Evolutionary conservation across 2,888 invertebrate genomes (phyloP).

Genomic region (Lysandra bellargus): DNA sequence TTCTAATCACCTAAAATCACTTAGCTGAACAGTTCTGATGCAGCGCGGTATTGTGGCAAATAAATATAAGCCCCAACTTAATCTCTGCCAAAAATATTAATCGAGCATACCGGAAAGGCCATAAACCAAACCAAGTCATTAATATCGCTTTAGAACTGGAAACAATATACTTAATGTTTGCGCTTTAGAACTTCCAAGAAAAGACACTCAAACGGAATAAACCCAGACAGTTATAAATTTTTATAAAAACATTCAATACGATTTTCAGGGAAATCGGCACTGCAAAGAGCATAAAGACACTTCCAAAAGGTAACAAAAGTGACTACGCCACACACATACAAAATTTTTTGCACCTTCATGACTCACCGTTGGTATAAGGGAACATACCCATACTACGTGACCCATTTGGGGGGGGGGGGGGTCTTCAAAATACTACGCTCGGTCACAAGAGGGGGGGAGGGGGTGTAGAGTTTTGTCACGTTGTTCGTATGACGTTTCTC

Average conservation of each 20-base stretch:
- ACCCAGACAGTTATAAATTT: background rate
- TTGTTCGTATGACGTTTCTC: too few species aligned
- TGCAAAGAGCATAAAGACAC: conserved; percentile 1
- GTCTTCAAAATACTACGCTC: too few species aligned
- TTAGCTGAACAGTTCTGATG: background rate
- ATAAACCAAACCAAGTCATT: background rate
- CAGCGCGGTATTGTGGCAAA: background rate
- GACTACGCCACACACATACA: conserved; percentile 17
- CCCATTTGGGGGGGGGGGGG: too few species aligned
- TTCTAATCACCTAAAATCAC: too few species aligned
- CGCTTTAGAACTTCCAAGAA: background rate
- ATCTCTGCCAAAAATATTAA: conserved; percentile 11
- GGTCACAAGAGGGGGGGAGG: too few species aligned
- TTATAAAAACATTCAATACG: background rate
- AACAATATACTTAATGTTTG: background rate
- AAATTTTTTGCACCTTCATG: conserved; percentile 31
- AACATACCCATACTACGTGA: too few species aligned
- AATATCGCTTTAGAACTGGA: background rate
- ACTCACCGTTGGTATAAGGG: conserved; percentile 27
- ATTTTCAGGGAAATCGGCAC: background rate
- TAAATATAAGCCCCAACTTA: background rate
- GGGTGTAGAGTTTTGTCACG: too few species aligned
- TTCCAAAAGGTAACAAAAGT: conserved; percentile 4
- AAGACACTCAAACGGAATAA: background rate
- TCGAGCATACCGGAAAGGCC: background rate